Evolutionary conservation across 2,797 vertebrate species (phyloP).

Genomic region (Vultur gryphus): DNA sequence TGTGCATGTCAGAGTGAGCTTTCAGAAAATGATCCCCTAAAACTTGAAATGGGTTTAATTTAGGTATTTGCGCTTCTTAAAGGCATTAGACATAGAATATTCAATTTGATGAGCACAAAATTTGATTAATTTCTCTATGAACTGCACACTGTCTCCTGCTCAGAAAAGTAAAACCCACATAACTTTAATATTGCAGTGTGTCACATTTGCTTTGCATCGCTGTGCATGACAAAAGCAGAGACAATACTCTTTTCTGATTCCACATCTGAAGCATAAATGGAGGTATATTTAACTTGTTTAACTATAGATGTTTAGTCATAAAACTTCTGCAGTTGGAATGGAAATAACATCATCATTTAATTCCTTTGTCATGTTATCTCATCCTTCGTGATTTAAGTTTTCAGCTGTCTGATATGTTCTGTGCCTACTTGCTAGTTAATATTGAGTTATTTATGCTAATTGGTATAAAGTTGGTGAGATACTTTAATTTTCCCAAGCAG

Average conservation of each 20-base stretch:
- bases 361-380: background rate
- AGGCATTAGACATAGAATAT: background rate
- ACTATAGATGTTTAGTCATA: background rate
- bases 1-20: background rate
- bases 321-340: background rate
- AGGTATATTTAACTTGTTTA: background rate
- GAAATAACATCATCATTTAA: background rate
- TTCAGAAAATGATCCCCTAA: background rate
- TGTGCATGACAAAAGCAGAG: background rate
- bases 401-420: background rate
- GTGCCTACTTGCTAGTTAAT: background rate
- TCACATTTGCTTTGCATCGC: background rate
- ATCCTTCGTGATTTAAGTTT: background rate
- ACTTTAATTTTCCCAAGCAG: background rate
- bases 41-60: background rate
- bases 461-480: background rate
- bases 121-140: background rate
- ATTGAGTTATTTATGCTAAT: background rate
- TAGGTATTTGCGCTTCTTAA: background rate
- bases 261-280: background rate
- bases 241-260: background rate
- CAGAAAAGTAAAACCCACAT: background rate
- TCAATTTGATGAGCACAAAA: background rate
- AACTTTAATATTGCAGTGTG: background rate
- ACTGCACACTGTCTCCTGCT: background rate